Conservation (phyloP, 1,140 invertebrate genomes). For the Aphidius ervi region DNA sequence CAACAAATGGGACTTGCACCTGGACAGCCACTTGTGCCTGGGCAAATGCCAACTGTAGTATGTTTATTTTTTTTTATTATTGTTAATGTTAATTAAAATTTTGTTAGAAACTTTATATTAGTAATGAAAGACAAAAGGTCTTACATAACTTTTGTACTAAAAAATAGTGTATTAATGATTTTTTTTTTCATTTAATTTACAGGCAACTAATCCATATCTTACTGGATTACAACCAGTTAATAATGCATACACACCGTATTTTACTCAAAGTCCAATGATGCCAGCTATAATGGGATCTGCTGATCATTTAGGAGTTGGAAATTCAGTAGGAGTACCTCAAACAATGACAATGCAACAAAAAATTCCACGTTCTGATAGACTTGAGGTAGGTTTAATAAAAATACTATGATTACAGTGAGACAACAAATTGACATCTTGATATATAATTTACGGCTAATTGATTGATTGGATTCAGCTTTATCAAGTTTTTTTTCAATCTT, state of each 20-base stretch:
- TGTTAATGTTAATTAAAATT: no score
- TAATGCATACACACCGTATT: slow-evolving; percentile 83
- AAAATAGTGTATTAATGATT: background rate
- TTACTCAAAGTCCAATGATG: slow-evolving; percentile 81
- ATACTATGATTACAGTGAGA: slow-evolving; percentile 51
- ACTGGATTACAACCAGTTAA: slow-evolving; percentile 78
- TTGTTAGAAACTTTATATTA: no score
- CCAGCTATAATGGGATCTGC: slow-evolving; percentile 75
- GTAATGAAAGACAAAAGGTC: background rate
- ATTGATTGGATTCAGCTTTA: no score
- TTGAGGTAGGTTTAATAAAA: slow-evolving; percentile 78
- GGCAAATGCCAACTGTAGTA: slow-evolving; percentile 87
- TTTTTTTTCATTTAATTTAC: slow-evolving; percentile 37
- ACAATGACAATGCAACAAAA: slow-evolving; percentile 84
- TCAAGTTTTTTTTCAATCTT: no score
- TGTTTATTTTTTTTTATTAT: slow-evolving; percentile 49
- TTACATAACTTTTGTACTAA: slow-evolving; percentile 5
- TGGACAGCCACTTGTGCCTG: slow-evolving; percentile 80
- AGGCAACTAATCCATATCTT: slow-evolving; percentile 87
- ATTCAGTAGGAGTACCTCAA: slow-evolving; percentile 72
- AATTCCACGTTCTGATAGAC: slow-evolving; percentile 87
- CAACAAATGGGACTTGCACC: slow-evolving; percentile 91
- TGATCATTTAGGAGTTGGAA: slow-evolving; percentile 67
- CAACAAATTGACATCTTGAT: slow-evolving; percentile 25
- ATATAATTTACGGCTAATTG: no score